Conservation (phyloP, 2,888 invertebrate genomes). For the Syrphus vitripennis region DNA sequence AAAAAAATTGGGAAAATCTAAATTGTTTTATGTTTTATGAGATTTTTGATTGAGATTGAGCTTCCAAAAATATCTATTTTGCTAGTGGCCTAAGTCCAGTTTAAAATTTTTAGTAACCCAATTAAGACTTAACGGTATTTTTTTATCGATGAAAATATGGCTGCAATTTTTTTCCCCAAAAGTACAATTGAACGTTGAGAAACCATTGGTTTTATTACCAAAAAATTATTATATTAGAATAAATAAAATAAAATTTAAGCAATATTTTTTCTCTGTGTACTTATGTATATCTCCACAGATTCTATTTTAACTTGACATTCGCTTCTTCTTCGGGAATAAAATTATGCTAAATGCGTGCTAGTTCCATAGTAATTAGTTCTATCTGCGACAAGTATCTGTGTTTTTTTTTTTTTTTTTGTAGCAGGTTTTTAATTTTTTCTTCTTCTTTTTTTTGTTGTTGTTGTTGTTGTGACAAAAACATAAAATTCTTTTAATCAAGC, state of each 20-base stretch:
- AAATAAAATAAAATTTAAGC: background rate
- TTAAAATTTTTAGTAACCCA: no score
- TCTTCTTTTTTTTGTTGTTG: background rate
- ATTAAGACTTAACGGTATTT: no score
- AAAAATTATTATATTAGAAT: no score
- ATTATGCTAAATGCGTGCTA: constrained; percentile 69
- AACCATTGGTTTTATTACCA: no score
- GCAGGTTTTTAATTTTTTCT: background rate
- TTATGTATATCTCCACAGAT: background rate
- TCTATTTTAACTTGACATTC: background rate
- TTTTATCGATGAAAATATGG: no score
- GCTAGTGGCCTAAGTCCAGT: no score
- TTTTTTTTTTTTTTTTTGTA: constrained; percentile 20
- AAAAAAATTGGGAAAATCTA: no score
- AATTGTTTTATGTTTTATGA: no score
- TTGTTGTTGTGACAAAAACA: background rate
- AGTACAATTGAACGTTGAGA: no score
- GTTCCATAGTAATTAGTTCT: constrained; percentile 70
- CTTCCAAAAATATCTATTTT: no score
- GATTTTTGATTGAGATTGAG: no score
- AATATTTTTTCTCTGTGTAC: background rate
- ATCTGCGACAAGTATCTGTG: constrained; percentile 56
- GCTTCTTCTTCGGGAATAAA: constrained; percentile 31
- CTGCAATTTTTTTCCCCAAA: no score
- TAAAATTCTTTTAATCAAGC: constrained; percentile 8